Base-by-base conservation (phyloP, 2,888 invertebrate genomes). In the Plusia festucae region DNA sequence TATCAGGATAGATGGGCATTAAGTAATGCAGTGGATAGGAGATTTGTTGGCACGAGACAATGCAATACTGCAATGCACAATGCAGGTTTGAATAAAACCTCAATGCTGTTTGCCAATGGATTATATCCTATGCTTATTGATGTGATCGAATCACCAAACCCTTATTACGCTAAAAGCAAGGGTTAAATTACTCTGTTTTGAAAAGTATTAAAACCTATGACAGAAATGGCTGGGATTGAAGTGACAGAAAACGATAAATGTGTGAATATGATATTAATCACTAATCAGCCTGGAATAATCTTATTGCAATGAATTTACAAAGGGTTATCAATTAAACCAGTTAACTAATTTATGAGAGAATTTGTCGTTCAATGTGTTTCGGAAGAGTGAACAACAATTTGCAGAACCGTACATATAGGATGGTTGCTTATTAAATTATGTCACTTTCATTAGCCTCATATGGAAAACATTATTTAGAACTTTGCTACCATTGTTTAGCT, bases 1-100 rank as follows among this genome's bases (percentile, higher is more conserved):
- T n/a, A 40, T 40, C 3, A 40, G n/a, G 57, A 62, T 55, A 65
- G 63, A 66, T 49, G 60, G 60, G 71, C 65, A 65, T 60, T 62
- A 70, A 60, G 68, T 66, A 67, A 52, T 73, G 70, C 71, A 30
- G 71, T 32, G 55, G 49, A 68, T 44, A 60, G 49, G 68, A 71
- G 72, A 73, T 78, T 78, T 54, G 66, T 76, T 69, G 73, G 70
- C 73, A 73, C 59, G 16, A 27, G 11, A 55, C 58, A 62, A 57
- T 69, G 72, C 72, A 56, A 59, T 49, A 73, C 22, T 56, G 60
- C 58, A 68, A 34, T 59, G 59, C 52, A 20, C 53, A 22, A 18
- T 51, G 52, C 54, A 52, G 51, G 40, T 54, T 20, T 24, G 4
- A 30, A 13, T 16, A 11, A 18, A 53, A 57, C 52, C 46, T 11